Base-by-base conservation (phyloP, 2,888 invertebrate genomes). In the Diaprepes abbreviatus region DNA sequence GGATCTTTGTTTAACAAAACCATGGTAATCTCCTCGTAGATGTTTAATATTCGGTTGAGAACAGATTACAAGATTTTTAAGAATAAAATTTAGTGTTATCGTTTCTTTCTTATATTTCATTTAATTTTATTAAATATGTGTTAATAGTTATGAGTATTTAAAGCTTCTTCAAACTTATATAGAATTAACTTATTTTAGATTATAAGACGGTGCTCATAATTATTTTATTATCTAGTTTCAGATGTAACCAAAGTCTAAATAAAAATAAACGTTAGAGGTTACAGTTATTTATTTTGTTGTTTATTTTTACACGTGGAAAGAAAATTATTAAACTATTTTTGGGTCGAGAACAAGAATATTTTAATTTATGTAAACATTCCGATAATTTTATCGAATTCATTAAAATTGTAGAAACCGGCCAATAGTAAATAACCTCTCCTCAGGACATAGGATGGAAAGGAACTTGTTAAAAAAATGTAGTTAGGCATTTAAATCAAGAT, bases 21-120 rank as follows among this genome's bases (percentile, higher is more conserved):
- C 24, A 12, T 28, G 17, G 19, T 66, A 67, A 67, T 67, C 67
- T 60, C 60, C 67, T 67, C 54, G 60, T 35, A 40, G 14, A 17
- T 21, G 24, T 50, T 21, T 58, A 45, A 28, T 12, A 3, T 17
- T 21, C 19, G 12, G 7, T 48, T 28, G n/a, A 6, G 4, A 24
- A 28, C 10, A 21, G 48, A 48, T 48, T 48, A 48, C 48, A 48
- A 16, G 21, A 28, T 9, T 24, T 21, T 17, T 48, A 10, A 48
- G 21, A 48, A 48, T 48, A 48, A 48, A 7, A 38, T 5, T 3
- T 16, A 7, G 7, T 38, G 6, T 38, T 16, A 38, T 38, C 3
- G 38, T 14, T 38, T 14, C 7, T 16, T 38, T 16, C 1, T 48
- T 24, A 9, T 19, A 48, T 48, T 48, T 48, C n/a, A 48, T 48